Evolutionary conservation across 2,113 vertebrate species (phyloP), one percentile per base, ranked within the genome.

Genomic region (Nannospalax galili): DNA sequence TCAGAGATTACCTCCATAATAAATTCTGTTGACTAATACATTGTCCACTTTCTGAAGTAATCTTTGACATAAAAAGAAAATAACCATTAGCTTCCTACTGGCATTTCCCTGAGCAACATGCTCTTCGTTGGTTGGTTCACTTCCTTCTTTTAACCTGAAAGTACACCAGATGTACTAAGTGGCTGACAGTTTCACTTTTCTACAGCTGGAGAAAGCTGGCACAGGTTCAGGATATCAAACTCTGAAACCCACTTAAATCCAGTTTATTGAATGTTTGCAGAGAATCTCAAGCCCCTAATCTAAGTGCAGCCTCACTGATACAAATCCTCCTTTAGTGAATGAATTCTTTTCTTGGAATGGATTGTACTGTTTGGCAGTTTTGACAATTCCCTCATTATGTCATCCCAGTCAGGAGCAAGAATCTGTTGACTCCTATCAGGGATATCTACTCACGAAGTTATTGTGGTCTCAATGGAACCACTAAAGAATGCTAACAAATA

Each of bases 1-100:
- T 93, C 79, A 79, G 80, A 95, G 88, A 93, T 98, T 94, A 96
- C 72, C 77, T 77, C 90, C 62, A 62, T 92, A 97, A 93, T 97
- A 97, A 95, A 96, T 97, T 94, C 88, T 93, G 74, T 84, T 97
- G 84, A 93, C 92, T 92, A 92, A 96, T 87, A 78, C 45, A 37
- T 24, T 88, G 92, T 81, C 79, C 79, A 91, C 19, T 74, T 84
- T 91, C 75, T 77, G 60, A 95, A 89, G 37, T 97, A 70, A 97
- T 95, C 92, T 89, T 97, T 90, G 90, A 96, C 80, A 96, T 42
- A 88, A 91, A 81, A 62, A 79, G 67, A 48, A 95, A 87, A 81
- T 90, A 92, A 91, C 5, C 24, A 93, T 60, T 60, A 85, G n/a
- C 45, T 84, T 30, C 52, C 62, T 45, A 60, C 91, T 56, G 75